These are phyloP conservation scores for Periparus ater DNA, from an alignment of 2,797 vertebrate species.

Conservation along the genomic window DNA sequence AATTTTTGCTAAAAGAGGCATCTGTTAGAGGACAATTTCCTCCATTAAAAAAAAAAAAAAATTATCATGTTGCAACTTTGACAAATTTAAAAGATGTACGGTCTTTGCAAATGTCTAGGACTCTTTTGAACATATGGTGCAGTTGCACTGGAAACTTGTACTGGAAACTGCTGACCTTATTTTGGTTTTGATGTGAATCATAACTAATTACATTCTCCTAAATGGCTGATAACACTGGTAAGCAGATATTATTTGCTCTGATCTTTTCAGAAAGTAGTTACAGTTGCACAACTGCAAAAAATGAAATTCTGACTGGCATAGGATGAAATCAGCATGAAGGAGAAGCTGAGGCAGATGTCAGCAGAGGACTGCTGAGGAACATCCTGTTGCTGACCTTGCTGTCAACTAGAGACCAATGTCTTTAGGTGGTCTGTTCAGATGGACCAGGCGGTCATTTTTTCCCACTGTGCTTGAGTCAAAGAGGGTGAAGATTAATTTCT, in stretches of 20 bases:
- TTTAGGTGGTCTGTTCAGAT: background rate
- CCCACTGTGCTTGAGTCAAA: background rate
- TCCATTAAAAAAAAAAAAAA: background rate
- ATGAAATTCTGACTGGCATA: background rate
- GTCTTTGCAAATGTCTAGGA: background rate
- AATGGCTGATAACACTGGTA: background rate
- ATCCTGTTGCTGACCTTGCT: background rate
- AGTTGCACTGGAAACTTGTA: background rate
- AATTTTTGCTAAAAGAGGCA: background rate
- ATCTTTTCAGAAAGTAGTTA: background rate
- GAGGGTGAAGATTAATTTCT: background rate
- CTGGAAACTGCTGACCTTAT: background rate
- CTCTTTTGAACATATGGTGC: background rate
- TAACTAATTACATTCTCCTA: background rate
- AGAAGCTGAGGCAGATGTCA: background rate
- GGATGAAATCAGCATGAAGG: background rate
- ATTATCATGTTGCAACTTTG: background rate
- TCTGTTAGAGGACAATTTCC: background rate
- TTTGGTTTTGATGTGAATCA: background rate
- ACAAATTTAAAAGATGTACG: background rate
- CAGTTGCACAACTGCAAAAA: background rate
- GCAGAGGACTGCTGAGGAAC: background rate
- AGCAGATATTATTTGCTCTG: background rate
- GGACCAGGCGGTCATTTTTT: background rate
- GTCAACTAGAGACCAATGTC: background rate